phyloP scores from a whole-genome alignment of 2,113 vertebrate genomes.

The Promerops cafer region DNA sequence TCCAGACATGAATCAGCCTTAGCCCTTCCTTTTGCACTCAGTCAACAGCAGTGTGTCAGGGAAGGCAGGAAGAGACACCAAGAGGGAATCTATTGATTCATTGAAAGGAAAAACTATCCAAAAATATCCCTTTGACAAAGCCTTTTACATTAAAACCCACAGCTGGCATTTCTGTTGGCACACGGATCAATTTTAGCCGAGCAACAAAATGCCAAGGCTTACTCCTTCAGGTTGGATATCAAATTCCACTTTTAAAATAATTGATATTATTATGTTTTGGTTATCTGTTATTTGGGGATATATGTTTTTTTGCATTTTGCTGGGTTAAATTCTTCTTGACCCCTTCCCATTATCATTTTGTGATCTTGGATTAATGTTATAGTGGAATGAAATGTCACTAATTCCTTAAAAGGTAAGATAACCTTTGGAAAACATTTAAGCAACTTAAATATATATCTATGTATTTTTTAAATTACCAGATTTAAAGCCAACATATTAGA shows the following conservation, averaged over 20 bases:
- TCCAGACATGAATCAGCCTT: background rate
- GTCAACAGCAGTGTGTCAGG: background rate
- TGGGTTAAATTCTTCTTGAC: background rate
- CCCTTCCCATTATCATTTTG: background rate
- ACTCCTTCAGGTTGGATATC: background rate
- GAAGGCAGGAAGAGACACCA: background rate
- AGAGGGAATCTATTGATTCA: background rate
- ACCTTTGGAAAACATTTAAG: background rate
- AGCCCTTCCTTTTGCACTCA: background rate
- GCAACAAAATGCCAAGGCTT: background rate
- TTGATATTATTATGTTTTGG: background rate
- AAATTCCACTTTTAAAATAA: background rate
- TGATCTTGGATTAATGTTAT: background rate
- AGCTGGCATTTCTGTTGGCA: background rate
- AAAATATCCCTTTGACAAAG: background rate
- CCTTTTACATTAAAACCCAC: background rate
- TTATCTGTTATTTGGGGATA: background rate
- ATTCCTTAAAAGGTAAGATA: background rate
- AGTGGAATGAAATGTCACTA: background rate
- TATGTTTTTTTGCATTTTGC: background rate
- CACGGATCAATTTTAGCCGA: background rate
- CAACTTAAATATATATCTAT: background rate
- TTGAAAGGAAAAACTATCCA: background rate
- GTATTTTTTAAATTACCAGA: background rate
- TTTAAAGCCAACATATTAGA: background rate